Evolutionary conservation across 2,888 invertebrate species (phyloP), one percentile per base, ranked within the genome.

Genomic region (Sinelater perroti): DNA sequence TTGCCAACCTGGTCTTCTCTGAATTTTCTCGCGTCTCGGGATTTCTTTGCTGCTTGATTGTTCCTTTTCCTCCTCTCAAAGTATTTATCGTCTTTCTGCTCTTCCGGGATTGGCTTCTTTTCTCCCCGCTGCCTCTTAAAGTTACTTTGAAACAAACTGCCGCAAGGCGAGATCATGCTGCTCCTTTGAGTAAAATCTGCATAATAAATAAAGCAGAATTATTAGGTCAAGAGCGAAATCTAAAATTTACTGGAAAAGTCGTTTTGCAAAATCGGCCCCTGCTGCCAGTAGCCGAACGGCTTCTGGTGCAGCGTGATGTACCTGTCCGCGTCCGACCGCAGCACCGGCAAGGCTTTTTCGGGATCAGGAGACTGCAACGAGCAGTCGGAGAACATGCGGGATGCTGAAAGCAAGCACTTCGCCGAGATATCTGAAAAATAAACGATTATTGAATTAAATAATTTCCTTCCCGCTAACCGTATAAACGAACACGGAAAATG

Each of bases 41-140:
- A 93, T 75, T 95, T 95, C 78, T 95, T 95, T 0, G 95, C 95
- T 0, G 95, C 95, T 73, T 91, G 87, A 75, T 95, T 95, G 77
- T 95, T 95, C 5, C 94, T 81, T 71, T 90, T 87, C 56, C 95
- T 81, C 35, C 94, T 80, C 75, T 95, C 95, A 75, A 88, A 95
- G 77, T 95, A 95, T 76, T 92, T 93, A 59, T 89, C 90, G 70
- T 95, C 95, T 72, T 95, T 95, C 72, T 91, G 84, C 42, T 92
- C 93, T 0, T 88, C 86, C 0, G 95, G 95, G 49, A 94, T 94
- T 0, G 94, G 90, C 49, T 92, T 86, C 73, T 93, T 93, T 73
- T 92, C 92, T 0, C 92, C 90, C 2, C 93, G 82, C 0, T 88
- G 85, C 2, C 90, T 77, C 58, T 84, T 76, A 14, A 76, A 72